Conservation (phyloP, 1,140 invertebrate genomes). For the Triops longicaudatus region DNA sequence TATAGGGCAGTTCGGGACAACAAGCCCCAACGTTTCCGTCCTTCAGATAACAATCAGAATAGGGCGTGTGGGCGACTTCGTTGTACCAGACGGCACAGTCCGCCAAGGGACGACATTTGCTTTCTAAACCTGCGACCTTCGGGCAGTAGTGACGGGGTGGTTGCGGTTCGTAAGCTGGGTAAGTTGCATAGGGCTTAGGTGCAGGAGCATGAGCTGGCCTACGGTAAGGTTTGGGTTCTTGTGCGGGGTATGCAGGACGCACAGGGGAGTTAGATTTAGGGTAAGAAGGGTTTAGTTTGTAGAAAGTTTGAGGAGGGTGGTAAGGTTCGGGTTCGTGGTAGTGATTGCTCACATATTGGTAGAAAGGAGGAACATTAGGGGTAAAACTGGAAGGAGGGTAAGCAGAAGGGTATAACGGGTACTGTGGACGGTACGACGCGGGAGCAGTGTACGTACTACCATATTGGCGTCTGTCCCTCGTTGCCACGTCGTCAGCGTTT, state of each 20-base stretch:
- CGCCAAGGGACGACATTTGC: slow-evolving; percentile 20
- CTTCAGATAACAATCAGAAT: slow-evolving; percentile 21
- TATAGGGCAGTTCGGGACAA: slow-evolving; percentile 27
- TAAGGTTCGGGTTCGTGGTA: background rate
- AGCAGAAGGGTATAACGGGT: background rate
- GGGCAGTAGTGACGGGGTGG: slow-evolving; percentile 19
- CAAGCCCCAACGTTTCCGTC: slow-evolving; percentile 26
- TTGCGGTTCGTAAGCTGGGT: background rate
- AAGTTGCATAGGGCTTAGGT: background rate
- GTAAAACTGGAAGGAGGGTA: background rate
- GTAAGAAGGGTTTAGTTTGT: background rate
- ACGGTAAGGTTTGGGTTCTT: background rate
- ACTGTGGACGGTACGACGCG: background rate
- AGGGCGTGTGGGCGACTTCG: background rate
- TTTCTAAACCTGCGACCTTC: slow-evolving; percentile 22
- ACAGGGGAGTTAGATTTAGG: background rate
- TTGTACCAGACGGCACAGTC: slow-evolving; percentile 28
- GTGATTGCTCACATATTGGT: background rate
- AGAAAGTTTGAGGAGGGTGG: background rate
- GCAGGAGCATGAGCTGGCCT: background rate
- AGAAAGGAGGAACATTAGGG: background rate
- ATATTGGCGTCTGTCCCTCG: background rate
- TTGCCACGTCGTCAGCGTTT: background rate
- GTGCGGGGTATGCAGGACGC: background rate
- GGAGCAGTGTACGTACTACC: background rate